Evolutionary conservation across 2,113 vertebrate species (phyloP).

Genomic region (Aldabrachelys gigantea): DNA sequence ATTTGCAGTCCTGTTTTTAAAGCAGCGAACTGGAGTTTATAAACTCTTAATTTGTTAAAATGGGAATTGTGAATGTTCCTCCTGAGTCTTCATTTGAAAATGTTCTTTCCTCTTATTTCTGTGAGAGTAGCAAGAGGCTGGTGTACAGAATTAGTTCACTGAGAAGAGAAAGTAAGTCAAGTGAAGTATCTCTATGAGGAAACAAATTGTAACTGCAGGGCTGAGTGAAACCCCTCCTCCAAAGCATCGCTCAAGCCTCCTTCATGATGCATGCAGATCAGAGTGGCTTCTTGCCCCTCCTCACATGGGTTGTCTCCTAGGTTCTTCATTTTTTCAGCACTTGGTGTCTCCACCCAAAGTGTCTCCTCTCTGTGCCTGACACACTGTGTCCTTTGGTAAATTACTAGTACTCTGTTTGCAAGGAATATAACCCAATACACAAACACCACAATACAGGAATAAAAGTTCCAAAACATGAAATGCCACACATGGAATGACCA

Average conservation of each 20-base stretch:
- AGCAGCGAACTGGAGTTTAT: not conserved
- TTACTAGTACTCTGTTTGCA: not conserved
- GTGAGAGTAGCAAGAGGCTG: not conserved
- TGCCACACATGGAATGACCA: too few relatives aligned
- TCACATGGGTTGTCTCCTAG: not conserved
- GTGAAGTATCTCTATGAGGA: rapidly evolving
- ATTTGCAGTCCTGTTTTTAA: not conserved
- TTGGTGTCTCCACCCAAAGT: not conserved
- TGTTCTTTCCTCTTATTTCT: not conserved
- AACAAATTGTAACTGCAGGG: not conserved
- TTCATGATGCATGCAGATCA: not conserved
- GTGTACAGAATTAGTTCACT: rapidly evolving
- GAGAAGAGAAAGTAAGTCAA: not conserved
- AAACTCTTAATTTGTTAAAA: conserved; percentile 21
- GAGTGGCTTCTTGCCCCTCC: not conserved
- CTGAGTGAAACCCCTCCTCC: not conserved
- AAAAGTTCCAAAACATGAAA: too few relatives aligned
- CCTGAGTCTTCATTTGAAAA: not conserved
- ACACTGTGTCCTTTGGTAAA: not conserved
- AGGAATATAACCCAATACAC: not conserved
- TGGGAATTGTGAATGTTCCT: not conserved
- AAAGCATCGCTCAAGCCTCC: not conserved
- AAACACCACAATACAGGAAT: not conserved
- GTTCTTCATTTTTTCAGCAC: not conserved
- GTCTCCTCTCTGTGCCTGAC: not conserved